These are phyloP conservation scores for Pheosia gnoma DNA, from an alignment of 2,888 invertebrate genomes.

Conservation along the genomic window DNA sequence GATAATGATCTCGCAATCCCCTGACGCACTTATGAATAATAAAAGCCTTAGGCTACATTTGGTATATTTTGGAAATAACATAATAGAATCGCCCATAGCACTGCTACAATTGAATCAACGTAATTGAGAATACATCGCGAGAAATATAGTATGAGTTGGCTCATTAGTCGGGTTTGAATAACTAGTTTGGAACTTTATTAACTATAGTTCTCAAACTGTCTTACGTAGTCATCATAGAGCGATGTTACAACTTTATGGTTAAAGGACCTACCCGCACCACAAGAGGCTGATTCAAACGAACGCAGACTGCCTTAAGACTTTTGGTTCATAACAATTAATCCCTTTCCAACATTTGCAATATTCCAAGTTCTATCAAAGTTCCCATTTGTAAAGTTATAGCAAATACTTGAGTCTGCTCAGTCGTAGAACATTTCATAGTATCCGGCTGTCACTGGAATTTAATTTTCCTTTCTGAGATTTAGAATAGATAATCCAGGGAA, in stretches of 20 bases:
- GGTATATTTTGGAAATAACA: too few species aligned
- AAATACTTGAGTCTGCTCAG: constrained; percentile 11
- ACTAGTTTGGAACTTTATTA: constrained; percentile 44
- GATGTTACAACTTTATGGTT: constrained; percentile 32
- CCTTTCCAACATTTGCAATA: constrained; percentile 17
- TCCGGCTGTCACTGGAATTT: constrained; percentile 8
- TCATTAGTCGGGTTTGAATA: constrained; percentile 45
- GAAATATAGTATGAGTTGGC: constrained; percentile 37
- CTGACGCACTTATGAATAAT: too few species aligned
- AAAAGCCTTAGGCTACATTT: too few species aligned
- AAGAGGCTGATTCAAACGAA: constrained; percentile 20
- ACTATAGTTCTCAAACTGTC: constrained; percentile 28
- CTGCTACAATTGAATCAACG: constrained; percentile 39
- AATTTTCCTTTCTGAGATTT: neutral
- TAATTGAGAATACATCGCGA: constrained; percentile 38
- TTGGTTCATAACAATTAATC: constrained; percentile 26
- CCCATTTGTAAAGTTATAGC: constrained; percentile 19
- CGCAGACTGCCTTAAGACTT: constrained; percentile 26
- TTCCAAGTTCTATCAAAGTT: constrained; percentile 19
- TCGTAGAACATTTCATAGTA: constrained; percentile 7
- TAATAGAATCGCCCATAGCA: neutral
- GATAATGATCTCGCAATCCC: too few species aligned
- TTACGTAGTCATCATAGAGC: constrained; percentile 22
- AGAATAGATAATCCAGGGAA: neutral
- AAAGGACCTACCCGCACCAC: constrained; percentile 12